Evolutionary conservation across 2,113 vertebrate species (phyloP).

Genomic region (Crotalus tigris): DNA sequence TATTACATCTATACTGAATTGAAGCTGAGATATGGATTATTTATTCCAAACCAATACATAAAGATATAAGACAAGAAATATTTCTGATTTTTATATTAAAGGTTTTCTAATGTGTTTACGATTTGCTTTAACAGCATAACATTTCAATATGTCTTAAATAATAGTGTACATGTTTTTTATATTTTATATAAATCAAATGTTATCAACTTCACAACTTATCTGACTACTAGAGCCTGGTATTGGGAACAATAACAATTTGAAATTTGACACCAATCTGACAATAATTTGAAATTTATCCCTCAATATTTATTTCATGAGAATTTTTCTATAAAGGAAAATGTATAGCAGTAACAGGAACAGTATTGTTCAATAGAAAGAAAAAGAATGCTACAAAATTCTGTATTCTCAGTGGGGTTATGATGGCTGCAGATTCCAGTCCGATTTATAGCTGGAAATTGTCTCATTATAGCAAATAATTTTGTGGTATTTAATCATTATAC

Average conservation of each 20-base stretch:
- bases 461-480: constrained; percentile 44
- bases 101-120: constrained; percentile 31
- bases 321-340: background rate
- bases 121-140: constrained; percentile 16
- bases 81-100: constrained; percentile 41
- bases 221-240: constrained; percentile 4
- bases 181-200: constrained; percentile 8
- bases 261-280: background rate
- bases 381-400: background rate
- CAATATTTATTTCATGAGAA: background rate
- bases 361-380: background rate
- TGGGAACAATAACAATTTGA: background rate
- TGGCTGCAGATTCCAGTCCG: background rate
- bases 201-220: constrained; percentile 18
- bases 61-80: constrained; percentile 11
- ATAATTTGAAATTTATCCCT: background rate
- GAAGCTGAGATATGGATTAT: constrained; percentile 13
- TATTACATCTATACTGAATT: constrained; percentile 37
- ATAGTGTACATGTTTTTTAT: constrained; percentile 17
- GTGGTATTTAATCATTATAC: constrained; percentile 32
- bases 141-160: constrained; percentile 9
- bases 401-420: background rate
- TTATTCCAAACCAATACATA: constrained; percentile 38
- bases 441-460: constrained; percentile 30
- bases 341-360: background rate